Conservation (phyloP, 2,113 vertebrate genomes). For the Barbus barbus region DNA sequence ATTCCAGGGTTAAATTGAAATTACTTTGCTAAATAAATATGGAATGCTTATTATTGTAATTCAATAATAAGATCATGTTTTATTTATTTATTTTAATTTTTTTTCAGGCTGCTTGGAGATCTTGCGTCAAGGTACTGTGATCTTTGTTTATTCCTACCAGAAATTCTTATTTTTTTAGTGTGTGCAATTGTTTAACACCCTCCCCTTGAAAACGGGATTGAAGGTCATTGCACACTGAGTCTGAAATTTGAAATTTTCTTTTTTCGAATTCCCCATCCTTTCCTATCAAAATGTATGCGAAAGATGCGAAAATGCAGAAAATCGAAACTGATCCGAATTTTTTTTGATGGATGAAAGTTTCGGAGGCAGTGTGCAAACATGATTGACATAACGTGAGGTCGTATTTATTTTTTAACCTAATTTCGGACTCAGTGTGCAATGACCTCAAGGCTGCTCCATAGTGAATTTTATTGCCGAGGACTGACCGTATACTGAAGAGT, state of each 20-base stretch:
- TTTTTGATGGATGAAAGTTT: no score
- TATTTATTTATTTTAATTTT: slow-evolving; percentile 1
- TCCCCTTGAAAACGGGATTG: neutral
- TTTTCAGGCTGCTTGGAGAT: slow-evolving; percentile 86
- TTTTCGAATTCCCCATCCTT: no score
- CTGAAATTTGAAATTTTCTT: no score
- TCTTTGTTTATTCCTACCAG: neutral
- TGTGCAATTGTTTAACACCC: neutral
- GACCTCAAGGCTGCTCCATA: no score
- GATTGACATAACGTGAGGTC: no score
- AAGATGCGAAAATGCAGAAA: no score
- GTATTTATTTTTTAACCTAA: no score
- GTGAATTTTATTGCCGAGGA: neutral
- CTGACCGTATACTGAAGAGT: neutral
- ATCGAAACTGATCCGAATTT: no score
- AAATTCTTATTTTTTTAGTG: neutral
- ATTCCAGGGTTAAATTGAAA: neutral
- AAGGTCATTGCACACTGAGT: no score
- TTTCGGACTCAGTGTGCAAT: no score
- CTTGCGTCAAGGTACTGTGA: slow-evolving; percentile 89
- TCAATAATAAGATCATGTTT: neutral
- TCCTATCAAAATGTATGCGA: no score
- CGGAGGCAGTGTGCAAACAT: no score
- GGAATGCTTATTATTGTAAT: neutral
- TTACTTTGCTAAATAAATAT: neutral